Evolutionary conservation across 1,140 invertebrate genomes (phyloP).

Genomic region (Cotesia vestalis): DNA sequence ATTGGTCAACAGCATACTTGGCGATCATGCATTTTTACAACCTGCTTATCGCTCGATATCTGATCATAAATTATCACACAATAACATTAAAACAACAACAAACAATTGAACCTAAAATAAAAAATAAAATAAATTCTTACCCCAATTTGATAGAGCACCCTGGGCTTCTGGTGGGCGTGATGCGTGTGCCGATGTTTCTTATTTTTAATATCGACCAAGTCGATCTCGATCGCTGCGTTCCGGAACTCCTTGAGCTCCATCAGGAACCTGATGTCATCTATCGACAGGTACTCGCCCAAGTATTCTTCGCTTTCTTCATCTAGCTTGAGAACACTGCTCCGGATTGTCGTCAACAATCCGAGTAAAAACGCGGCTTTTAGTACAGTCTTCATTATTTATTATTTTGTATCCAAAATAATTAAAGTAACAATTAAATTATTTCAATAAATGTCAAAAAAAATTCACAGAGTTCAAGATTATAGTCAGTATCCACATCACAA

Average conservation of each 20-base stretch:
- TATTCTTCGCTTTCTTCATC: constrained; percentile 52
- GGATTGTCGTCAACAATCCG: background rate
- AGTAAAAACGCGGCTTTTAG: background rate
- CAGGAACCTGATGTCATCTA: constrained; percentile 53
- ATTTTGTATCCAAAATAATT: too few relatives aligned
- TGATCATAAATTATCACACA: constrained; percentile 2
- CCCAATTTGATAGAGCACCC: constrained; percentile 58
- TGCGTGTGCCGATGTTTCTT: constrained; percentile 33
- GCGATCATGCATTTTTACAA: constrained; percentile 38
- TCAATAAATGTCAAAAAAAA: too few relatives aligned
- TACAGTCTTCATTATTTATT: too few relatives aligned
- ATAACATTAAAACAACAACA: background rate
- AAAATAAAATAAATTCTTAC: constrained; percentile 49
- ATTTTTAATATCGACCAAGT: constrained; percentile 52
- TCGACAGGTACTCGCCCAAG: constrained; percentile 51
- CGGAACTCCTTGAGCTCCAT: constrained; percentile 52
- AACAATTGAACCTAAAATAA: background rate
- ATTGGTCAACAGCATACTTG: constrained; percentile 47
- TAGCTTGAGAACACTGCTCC: constrained; percentile 44
- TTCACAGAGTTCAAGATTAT: too few relatives aligned
- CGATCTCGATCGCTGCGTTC: constrained; percentile 57
- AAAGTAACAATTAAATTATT: too few relatives aligned
- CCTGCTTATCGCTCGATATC: constrained; percentile 38
- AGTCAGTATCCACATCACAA: too few relatives aligned
- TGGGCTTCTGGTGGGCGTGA: constrained; percentile 47